Evolutionary conservation across 2,888 invertebrate species (phyloP).

Genomic region (Reticulitermes lucifugus): DNA sequence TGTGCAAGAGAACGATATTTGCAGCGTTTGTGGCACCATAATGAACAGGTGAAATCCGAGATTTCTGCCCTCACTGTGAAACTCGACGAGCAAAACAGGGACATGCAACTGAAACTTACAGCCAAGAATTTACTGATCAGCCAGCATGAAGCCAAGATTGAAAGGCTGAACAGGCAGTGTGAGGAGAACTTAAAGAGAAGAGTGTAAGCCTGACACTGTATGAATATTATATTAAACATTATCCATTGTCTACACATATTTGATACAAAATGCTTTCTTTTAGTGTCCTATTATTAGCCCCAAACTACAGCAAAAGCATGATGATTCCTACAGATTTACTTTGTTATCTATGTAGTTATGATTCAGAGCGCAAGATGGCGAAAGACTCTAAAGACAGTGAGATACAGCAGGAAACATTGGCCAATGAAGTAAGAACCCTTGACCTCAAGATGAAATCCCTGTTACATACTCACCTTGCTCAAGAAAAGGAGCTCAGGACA

Average conservation of each 20-base stretch:
- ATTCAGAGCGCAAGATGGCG: constrained; percentile 9
- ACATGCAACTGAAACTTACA: background rate
- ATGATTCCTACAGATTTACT: too few relatives aligned
- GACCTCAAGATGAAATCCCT: background rate
- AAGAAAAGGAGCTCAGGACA: constrained; percentile 6
- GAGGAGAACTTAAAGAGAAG: constrained; percentile 16
- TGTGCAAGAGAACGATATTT: constrained; percentile 5
- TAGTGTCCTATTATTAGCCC: too few relatives aligned
- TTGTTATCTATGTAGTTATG: background rate
- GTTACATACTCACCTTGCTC: background rate
- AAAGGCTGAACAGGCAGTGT: constrained; percentile 15
- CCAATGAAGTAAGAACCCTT: background rate
- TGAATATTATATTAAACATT: too few relatives aligned
- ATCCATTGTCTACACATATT: too few relatives aligned
- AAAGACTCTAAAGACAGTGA: constrained; percentile 3
- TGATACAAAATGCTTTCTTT: too few relatives aligned
- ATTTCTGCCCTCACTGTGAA: background rate
- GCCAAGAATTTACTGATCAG: constrained; percentile 21
- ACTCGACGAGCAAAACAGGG: constrained; percentile 11
- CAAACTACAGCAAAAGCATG: too few relatives aligned
- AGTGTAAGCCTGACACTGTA: constrained; percentile 3
- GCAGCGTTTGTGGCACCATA: constrained; percentile 6
- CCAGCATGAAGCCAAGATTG: constrained; percentile 23
- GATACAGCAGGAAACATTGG: background rate
- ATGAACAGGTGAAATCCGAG: background rate